These are phyloP conservation scores for Agrochola litura DNA, from an alignment of 2,888 invertebrate genomes.

Conservation along the genomic window DNA sequence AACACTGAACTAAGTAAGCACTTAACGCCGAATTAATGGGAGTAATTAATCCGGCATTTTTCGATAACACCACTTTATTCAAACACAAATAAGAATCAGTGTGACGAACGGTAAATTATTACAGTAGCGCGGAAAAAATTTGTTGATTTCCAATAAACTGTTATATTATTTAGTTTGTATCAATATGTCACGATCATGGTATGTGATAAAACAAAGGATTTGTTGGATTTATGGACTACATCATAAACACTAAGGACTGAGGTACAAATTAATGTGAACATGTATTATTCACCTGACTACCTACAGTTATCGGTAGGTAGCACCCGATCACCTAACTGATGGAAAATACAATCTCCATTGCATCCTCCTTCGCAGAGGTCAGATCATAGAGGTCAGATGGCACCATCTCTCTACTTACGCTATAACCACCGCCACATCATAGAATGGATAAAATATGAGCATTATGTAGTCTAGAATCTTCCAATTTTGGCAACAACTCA, in stretches of 20 bases:
- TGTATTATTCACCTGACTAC: too few species aligned
- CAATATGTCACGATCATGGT: background rate
- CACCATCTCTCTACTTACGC: background rate
- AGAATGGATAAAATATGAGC: slow-evolving; percentile 1
- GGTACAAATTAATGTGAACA: background rate
- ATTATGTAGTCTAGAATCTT: slow-evolving; percentile 25
- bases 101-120: slow-evolving; percentile 37
- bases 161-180: background rate
- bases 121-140: slow-evolving; percentile 16
- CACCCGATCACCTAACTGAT: background rate
- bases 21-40: slow-evolving; percentile 62
- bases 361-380: background rate
- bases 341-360: background rate
- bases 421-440: background rate
- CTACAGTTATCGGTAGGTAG: background rate
- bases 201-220: background rate
- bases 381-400: background rate
- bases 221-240: background rate
- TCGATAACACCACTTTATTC: slow-evolving; percentile 50
- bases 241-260: background rate
- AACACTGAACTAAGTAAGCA: slow-evolving; percentile 59
- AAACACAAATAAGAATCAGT: slow-evolving; percentile 41
- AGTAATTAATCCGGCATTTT: slow-evolving; percentile 60
- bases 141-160: slow-evolving; percentile 10
- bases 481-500: slow-evolving; percentile 48